Evolutionary conservation across 2,888 invertebrate genomes (phyloP).

Genomic region (Eristalis pertinax): DNA sequence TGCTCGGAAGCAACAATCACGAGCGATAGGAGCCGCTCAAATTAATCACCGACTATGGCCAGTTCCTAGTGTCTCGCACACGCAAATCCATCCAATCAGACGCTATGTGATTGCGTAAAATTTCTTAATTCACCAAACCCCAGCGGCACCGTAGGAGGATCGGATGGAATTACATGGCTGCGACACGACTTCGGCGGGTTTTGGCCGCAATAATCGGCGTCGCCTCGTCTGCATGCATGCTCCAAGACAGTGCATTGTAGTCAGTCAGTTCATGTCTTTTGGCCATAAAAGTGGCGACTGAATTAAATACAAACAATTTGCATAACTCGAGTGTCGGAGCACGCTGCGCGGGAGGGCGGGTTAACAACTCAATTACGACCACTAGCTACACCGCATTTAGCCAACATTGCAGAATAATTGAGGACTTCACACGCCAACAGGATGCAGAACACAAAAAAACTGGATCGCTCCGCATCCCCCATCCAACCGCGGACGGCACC

Average conservation of each 20-base stretch:
- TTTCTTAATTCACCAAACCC: constrained; percentile 55
- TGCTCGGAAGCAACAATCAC: neutral
- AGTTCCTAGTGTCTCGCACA: constrained; percentile 35
- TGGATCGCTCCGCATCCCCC: neutral
- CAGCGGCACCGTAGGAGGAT: constrained; percentile 6
- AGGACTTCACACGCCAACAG: constrained; percentile 57
- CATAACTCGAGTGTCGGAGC: constrained; percentile 68
- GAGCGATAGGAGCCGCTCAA: constrained; percentile 23
- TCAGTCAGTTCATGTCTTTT: constrained; percentile 43
- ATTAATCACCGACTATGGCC: constrained; percentile 54
- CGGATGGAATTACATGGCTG: constrained; percentile 27
- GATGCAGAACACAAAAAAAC: constrained; percentile 9
- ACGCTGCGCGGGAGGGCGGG: constrained; percentile 40
- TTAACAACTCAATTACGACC: constrained; percentile 70
- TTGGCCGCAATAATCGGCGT: constrained; percentile 54
- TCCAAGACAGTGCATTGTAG: constrained; percentile 9
- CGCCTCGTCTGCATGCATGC: constrained; percentile 67
- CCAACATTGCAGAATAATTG: constrained; percentile 60
- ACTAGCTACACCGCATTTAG: constrained; percentile 47
- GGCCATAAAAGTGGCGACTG: constrained; percentile 53
- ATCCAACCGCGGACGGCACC: neutral
- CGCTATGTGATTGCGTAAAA: constrained; percentile 48
- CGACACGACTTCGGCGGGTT: constrained; percentile 53
- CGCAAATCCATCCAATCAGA: constrained; percentile 13
- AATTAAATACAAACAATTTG: constrained; percentile 69